Percentiles rank a stretch among this genome's conserved stretches.
These are phyloP conservation scores for Drosophila gaucha DNA, from an alignment of 2,888 invertebrate species.

Conservation along the genomic window DNA sequence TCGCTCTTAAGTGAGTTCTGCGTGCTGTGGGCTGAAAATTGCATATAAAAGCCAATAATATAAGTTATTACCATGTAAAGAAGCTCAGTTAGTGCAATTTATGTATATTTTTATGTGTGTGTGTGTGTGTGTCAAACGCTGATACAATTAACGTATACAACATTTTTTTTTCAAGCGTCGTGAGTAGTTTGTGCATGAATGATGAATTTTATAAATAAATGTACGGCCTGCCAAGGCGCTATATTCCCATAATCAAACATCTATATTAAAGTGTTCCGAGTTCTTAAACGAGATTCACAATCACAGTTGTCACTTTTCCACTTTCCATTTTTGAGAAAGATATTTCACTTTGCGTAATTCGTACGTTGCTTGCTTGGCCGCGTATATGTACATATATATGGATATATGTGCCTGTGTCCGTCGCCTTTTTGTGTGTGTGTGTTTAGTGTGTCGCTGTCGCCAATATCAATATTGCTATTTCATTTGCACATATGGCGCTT, in stretches of 20 bases:
- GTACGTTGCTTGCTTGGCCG: slow-evolving; percentile 67
- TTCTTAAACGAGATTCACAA: slow-evolving; percentile 42
- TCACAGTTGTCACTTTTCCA: slow-evolving; percentile 66
- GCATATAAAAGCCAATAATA: slow-evolving; percentile 60
- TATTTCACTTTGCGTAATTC: slow-evolving; percentile 83
- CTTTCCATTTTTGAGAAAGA: slow-evolving; percentile 80
- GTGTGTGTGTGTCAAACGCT: slow-evolving; percentile 34
- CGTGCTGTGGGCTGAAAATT: slow-evolving; percentile 62
- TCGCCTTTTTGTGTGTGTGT: slow-evolving; percentile 39
- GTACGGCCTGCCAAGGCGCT: slow-evolving; percentile 17
- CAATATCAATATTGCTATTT: slow-evolving; percentile 69
- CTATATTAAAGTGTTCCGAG: slow-evolving; percentile 20
- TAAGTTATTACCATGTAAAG: slow-evolving; percentile 65
- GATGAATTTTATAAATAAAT: slow-evolving; percentile 59
- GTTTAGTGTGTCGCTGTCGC: slow-evolving; percentile 60
- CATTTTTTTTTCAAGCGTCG: slow-evolving; percentile 45
- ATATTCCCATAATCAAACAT: slow-evolving; percentile 4
- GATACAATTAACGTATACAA: slow-evolving; percentile 25
- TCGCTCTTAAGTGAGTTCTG: slow-evolving; percentile 52
- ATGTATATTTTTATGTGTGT: slow-evolving; percentile 30
- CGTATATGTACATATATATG: slow-evolving; percentile 35
- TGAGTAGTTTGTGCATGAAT: slow-evolving; percentile 43
- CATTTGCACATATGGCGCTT: slow-evolving; percentile 50
- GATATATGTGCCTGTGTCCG: slow-evolving; percentile 41
- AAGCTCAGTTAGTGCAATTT: slow-evolving; percentile 35